phyloP scores from a whole-genome alignment of 2,113 vertebrate species.

The Ailuropoda melanoleuca region DNA sequence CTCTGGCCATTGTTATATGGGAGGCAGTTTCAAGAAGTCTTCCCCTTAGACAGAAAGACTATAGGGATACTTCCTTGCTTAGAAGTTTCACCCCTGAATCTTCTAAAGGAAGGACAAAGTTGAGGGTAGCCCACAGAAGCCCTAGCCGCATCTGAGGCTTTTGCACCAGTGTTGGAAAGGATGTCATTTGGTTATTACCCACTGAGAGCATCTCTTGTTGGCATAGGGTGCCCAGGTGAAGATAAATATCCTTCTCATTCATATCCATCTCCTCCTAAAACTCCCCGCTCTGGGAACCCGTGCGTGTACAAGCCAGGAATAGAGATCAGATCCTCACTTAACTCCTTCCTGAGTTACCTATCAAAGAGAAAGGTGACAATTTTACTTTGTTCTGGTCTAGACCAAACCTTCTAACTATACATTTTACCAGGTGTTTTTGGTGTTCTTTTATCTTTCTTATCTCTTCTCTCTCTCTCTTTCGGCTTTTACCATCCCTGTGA shows the following conservation, averaged over 20 bases:
- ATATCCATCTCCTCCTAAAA: slow-evolving; percentile 17
- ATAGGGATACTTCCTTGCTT: neutral
- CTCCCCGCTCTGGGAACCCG: neutral
- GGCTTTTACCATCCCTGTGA: neutral
- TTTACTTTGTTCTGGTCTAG: neutral
- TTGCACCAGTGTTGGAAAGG: neutral
- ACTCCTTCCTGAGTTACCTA: neutral
- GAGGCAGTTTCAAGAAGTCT: neutral
- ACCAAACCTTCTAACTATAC: neutral
- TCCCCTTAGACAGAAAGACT: neutral
- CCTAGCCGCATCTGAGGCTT: neutral
- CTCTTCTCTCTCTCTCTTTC: neutral
- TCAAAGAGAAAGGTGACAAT: neutral
- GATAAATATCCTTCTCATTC: neutral
- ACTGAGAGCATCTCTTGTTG: neutral
- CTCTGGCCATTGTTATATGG: slow-evolving; percentile 30
- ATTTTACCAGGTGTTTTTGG: neutral
- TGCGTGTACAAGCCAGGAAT: neutral
- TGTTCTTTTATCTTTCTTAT: neutral
- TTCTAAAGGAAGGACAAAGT: slow-evolving; percentile 17
- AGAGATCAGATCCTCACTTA: neutral
- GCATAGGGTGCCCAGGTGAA: neutral
- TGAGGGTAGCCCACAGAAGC: neutral
- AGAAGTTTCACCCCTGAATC: neutral
- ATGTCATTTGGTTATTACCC: neutral